phyloP scores from a whole-genome alignment of 2,113 vertebrate genomes.

The Nothoprocta pentlandii region DNA sequence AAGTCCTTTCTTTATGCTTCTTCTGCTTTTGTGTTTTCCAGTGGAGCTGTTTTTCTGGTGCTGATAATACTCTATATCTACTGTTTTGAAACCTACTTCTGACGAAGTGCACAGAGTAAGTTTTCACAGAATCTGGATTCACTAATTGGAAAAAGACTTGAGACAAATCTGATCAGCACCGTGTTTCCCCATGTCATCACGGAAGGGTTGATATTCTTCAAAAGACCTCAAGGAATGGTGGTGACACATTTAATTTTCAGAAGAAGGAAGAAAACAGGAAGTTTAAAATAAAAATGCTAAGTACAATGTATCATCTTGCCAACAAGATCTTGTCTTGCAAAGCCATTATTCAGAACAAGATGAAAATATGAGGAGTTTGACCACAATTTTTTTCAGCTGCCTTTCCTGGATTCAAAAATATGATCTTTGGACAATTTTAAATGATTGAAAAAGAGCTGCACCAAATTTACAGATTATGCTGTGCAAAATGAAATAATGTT shows the following conservation, averaged over 20 bases:
- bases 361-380: constrained; percentile 26
- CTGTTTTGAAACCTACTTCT: constrained; percentile 28
- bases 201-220: background rate
- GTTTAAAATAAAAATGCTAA: constrained; percentile 49
- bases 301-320: background rate
- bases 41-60: background rate
- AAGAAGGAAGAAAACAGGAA: constrained; percentile 34
- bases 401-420: background rate
- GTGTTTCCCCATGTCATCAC: constrained; percentile 50
- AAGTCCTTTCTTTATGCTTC: constrained; percentile 49
- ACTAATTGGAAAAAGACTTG: constrained; percentile 63
- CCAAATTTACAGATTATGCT: background rate
- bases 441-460: background rate
- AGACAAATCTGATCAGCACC: constrained; percentile 35
- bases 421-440: background rate
- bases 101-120: constrained; percentile 9
- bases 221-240: constrained; percentile 61
- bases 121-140: constrained; percentile 46
- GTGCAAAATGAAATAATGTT: background rate
- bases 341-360: constrained; percentile 23
- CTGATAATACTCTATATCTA: constrained; percentile 39
- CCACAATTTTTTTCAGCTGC: background rate
- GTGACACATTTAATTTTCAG: background rate
- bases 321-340: background rate
- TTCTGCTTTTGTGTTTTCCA: constrained; percentile 31